Evolutionary conservation across 2,113 vertebrate species (phyloP), one percentile per base, ranked within the genome.

Genomic region (Heterotis niloticus): DNA sequence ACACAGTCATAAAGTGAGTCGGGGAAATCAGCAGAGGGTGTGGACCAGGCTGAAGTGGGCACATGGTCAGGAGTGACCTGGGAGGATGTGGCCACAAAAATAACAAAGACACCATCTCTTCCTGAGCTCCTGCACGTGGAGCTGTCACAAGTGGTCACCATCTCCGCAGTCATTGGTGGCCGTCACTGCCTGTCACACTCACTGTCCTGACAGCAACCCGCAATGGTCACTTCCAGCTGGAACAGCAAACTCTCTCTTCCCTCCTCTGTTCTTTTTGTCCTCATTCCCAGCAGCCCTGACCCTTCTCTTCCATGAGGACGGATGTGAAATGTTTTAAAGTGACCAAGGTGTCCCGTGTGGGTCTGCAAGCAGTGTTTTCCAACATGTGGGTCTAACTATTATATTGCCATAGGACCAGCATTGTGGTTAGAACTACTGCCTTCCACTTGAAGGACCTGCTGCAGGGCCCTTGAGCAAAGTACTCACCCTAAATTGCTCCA

Each of bases 141-240:
- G 23, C 77, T 78, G 67, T 78, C 66, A 71, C 54, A 51, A 51
- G 51, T 11, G 29, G 28, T 78, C 66, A 62, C 67, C 12, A 28
- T 62, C 56, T 44, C 28, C 65, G 18, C 20, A 23, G 17, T 57
- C 65, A 11, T 54, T 18, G 77, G 67, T 57, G 24, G 54, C 67
- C 29, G 9, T 76, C 64, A 24, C 18, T 60, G 24, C 62, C 64
- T 67, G 10, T 60, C 64, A 26, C 28, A 17, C 18, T 10, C 28
- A 28, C 28, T 28, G 12, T 51, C 14, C 72, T 80, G 60, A 78
- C 77, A 78, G 77, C 1, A 18, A 23, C 56, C 12, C 20, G 4
- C 56, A 18, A 20, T 76, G 23, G 62, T 54, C 72, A 75, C 72
- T 75, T 75, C n/a, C 64, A 59, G 62, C 51, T 52, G 66, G 14